These are phyloP conservation scores for Andrena flavipes DNA, from an alignment of 2,888 invertebrate genomes.

Conservation along the genomic window DNA sequence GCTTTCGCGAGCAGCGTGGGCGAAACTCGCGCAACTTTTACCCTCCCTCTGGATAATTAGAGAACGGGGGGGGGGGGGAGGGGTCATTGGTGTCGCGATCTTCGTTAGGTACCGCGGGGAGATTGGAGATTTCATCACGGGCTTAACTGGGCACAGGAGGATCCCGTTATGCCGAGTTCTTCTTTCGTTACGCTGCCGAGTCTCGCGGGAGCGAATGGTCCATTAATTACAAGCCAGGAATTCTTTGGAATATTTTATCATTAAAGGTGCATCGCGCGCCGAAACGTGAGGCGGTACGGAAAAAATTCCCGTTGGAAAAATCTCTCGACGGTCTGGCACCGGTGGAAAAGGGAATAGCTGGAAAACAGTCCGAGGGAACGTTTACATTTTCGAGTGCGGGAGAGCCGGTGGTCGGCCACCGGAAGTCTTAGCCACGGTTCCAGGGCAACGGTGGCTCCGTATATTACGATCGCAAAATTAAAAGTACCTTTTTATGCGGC, in stretches of 20 bases:
- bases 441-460: constrained; percentile 3
- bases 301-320: neutral
- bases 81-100: neutral
- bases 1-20: neutral
- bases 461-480: constrained; percentile 62
- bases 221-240: constrained; percentile 5
- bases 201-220: neutral
- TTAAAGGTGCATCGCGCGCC: neutral
- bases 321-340: neutral
- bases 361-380: neutral
- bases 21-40: neutral
- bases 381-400: constrained; percentile 17
- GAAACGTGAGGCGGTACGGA: neutral
- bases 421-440: constrained; percentile 24
- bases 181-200: neutral
- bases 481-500: constrained; percentile 57
- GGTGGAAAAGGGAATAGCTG: neutral
- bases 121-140: constrained; percentile 23
- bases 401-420: neutral
- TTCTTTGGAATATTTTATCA: neutral
- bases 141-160: constrained; percentile 22
- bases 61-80: neutral
- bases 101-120: constrained; percentile 25
- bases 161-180: constrained; percentile 9
- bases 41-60: constrained; percentile 15